Conservation (phyloP, 2,797 vertebrate species). For the Antennarius maculatus region DNA sequence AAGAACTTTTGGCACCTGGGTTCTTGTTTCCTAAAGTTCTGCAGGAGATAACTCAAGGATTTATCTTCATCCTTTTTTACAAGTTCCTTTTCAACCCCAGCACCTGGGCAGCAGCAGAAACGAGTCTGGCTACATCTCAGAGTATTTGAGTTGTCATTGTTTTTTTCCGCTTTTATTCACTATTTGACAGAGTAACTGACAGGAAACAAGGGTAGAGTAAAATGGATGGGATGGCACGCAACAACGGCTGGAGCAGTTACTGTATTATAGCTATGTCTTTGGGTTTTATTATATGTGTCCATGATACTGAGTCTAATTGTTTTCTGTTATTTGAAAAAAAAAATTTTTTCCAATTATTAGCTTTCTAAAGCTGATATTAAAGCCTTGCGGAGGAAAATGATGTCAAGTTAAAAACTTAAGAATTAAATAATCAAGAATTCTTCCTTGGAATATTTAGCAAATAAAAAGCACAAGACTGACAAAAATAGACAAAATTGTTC, state of each 20-base stretch:
- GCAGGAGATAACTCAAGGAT: constrained; percentile 15
- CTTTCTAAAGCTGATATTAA: too few relatives aligned
- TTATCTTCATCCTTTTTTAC: constrained; percentile 9
- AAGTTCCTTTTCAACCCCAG: constrained; percentile 11
- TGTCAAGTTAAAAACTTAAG: not conserved
- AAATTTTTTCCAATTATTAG: too few relatives aligned
- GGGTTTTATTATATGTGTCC: too few relatives aligned
- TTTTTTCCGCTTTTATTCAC: too few relatives aligned
- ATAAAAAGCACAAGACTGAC: not conserved
- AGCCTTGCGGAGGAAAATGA: not conserved
- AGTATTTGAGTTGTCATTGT: not conserved
- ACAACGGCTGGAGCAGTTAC: too few relatives aligned
- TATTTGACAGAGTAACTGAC: not conserved
- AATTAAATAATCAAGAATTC: not conserved
- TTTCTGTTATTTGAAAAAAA: too few relatives aligned
- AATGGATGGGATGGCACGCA: too few relatives aligned
- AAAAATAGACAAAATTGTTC: not conserved
- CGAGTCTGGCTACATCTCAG: constrained; percentile 6
- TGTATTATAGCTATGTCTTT: too few relatives aligned
- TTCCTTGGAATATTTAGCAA: not conserved
- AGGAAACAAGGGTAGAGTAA: too few relatives aligned
- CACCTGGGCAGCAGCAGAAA: not conserved
- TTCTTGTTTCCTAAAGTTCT: constrained; percentile 8
- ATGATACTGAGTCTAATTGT: too few relatives aligned
- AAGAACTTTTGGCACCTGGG: not conserved